Percentiles rank a stretch among this genome's conserved stretches.
Evolutionary conservation across 2,113 vertebrate genomes (phyloP).

Genomic region (Bos taurus): ARS-UCD2.0 NC_037354.1:14606501-14607000

Average conservation of each 20-base stretch:
- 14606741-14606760: neutral
- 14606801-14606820: neutral
- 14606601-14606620: neutral
- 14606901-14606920: neutral
- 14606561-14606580: neutral
- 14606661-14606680: neutral
- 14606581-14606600: neutral
- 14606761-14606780: neutral
- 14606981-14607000: neutral
- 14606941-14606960: neutral
- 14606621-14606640: neutral
- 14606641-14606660: neutral
- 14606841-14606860: neutral
- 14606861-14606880: neutral
- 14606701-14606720: neutral
- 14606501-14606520: neutral
- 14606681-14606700: neutral
- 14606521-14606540: neutral
- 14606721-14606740: neutral
- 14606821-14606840: neutral
- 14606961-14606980: neutral
- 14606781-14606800: neutral
- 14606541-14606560: neutral
- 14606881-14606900: neutral
- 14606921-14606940: neutral